Conservation (phyloP, 2,113 vertebrate species). For the Xenus cinereus region DNA sequence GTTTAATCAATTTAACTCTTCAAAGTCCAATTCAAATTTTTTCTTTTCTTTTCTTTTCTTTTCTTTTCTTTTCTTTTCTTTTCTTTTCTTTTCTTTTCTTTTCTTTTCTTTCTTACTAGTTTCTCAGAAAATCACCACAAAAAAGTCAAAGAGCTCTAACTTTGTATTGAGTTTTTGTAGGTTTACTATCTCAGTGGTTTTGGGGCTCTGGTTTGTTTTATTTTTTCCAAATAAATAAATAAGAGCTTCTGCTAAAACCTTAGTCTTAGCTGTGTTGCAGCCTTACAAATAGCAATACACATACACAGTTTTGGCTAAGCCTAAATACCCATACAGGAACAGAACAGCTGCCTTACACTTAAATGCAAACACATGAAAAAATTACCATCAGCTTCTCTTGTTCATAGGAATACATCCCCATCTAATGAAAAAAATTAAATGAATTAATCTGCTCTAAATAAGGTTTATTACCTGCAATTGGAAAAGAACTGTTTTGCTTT, state of each 20-base stretch:
- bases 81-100: neutral
- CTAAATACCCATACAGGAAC: neutral
- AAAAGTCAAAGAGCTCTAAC: neutral
- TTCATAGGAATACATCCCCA: neutral
- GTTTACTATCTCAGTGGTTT: neutral
- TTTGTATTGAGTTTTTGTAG: neutral
- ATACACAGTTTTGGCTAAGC: neutral
- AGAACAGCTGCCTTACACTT: neutral
- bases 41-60: neutral
- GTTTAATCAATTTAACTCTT: neutral
- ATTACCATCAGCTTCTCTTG: neutral
- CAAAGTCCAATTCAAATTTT: neutral
- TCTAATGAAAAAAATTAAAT: neutral
- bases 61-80: neutral
- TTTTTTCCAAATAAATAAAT: neutral
- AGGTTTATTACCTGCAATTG: conserved; percentile 69
- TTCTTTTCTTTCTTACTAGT: neutral
- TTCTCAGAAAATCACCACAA: neutral
- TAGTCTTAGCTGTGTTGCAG: neutral
- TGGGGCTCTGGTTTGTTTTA: neutral
- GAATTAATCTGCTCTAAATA: neutral
- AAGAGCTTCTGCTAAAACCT: neutral
- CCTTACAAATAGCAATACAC: neutral
- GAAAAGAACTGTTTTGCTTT: conserved; percentile 48
- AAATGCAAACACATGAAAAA: neutral